Evolutionary conservation across 2,888 invertebrate genomes (phyloP).

Genomic region (Nesidiocoris tenuis): DNA sequence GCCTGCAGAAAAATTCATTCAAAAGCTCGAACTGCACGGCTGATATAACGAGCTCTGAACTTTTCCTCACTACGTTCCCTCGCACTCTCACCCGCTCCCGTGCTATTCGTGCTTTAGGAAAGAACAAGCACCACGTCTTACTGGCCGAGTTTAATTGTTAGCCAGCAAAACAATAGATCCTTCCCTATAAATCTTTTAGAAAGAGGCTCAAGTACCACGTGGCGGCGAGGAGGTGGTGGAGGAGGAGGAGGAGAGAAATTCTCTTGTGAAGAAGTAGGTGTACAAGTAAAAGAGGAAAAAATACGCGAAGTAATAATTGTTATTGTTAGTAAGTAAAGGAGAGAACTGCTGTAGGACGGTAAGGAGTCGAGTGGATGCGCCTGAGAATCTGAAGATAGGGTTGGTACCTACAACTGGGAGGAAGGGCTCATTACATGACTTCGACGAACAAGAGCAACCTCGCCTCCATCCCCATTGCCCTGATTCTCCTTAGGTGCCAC

Average conservation of each 20-base stretch:
- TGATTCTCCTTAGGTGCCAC: conserved; percentile 33
- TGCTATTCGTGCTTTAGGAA: conserved; percentile 15
- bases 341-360: neutral
- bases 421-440: conserved; percentile 35
- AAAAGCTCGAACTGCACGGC: neutral
- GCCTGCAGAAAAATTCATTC: no score
- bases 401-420: neutral
- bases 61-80: conserved; percentile 2
- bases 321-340: conserved; percentile 34
- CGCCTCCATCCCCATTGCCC: neutral
- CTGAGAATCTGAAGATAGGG: neutral
- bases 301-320: conserved; percentile 36
- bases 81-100: conserved; percentile 8
- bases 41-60: conserved; percentile 9
- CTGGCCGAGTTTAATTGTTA: conserved; percentile 33
- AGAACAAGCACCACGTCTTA: conserved; percentile 23
- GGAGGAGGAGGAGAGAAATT: conserved; percentile 1
- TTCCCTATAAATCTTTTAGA: conserved; percentile 36
- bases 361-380: neutral
- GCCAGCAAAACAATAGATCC: conserved; percentile 29
- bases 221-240: neutral
- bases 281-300: conserved; percentile 16
- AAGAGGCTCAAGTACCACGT: conserved; percentile 16
- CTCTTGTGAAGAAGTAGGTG: conserved; percentile 39
- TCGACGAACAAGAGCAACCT: conserved; percentile 19